These are phyloP conservation scores for Schizopygopsis malacanthus DNA, from an alignment of 2,797 vertebrate species.

Conservation along the genomic window DNA sequence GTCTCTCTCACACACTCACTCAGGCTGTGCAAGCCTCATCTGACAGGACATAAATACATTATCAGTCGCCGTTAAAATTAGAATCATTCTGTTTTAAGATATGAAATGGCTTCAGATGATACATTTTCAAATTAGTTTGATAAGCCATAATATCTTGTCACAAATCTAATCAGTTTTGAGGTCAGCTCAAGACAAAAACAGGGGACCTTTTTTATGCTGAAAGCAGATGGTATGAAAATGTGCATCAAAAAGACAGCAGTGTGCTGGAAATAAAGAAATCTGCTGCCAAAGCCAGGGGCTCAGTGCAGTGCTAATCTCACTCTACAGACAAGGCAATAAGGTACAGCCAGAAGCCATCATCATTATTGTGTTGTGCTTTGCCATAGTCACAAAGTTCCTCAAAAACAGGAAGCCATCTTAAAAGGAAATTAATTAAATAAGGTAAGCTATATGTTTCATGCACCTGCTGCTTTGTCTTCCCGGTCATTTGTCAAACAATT, in stretches of 20 bases:
- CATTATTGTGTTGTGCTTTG: slow-evolving; percentile 23
- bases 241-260: neutral
- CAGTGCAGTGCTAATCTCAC: slow-evolving; percentile 22
- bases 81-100: too few species aligned
- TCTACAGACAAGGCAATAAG: slow-evolving; percentile 18
- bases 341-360: slow-evolving; percentile 19
- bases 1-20: too few species aligned
- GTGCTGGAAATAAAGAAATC: neutral
- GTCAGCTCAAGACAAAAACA: neutral
- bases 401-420: slow-evolving; percentile 11
- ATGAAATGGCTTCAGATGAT: too few species aligned
- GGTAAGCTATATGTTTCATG: neutral
- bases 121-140: neutral
- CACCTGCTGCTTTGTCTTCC: neutral
- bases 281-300: slow-evolving; percentile 28
- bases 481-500: neutral
- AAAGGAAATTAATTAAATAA: slow-evolving; percentile 15
- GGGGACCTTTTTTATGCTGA: neutral
- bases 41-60: too few species aligned
- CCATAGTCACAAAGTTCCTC: slow-evolving; percentile 20
- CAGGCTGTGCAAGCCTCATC: too few species aligned
- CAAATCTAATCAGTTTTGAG: neutral
- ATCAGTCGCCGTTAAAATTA: too few species aligned
- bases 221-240: slow-evolving; percentile 19
- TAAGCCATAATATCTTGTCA: neutral